phyloP scores from a whole-genome alignment of 2,888 invertebrate species.

The Spicauda simplicius region DNA sequence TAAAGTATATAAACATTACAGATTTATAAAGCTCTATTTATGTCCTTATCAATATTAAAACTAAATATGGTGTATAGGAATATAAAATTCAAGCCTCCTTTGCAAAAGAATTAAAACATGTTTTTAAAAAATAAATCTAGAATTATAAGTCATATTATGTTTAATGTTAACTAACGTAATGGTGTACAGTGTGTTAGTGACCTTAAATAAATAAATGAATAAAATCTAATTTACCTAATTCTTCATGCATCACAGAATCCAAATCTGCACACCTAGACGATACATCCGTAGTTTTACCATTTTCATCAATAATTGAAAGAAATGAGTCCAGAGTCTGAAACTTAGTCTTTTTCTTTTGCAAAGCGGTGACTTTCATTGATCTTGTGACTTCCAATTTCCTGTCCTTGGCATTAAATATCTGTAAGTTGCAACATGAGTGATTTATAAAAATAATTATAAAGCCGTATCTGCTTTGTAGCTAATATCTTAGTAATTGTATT shows the following conservation, averaged over 20 bases:
- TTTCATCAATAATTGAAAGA: constrained; percentile 80
- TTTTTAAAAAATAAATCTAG: too few species aligned
- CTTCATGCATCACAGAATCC: constrained; percentile 88
- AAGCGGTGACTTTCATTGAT: constrained; percentile 87
- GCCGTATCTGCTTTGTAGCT: not conserved
- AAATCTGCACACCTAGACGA: constrained; percentile 89
- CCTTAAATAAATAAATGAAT: too few species aligned
- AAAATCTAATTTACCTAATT: constrained; percentile 79
- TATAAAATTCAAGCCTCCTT: too few species aligned
- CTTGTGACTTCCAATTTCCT: constrained; percentile 86
- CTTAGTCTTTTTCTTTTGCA: constrained; percentile 80
- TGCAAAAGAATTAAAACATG: too few species aligned
- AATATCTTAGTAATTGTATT: not conserved
- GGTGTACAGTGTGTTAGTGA: too few species aligned
- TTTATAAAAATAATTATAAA: not conserved
- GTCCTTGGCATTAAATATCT: constrained; percentile 86
- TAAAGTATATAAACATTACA: too few species aligned
- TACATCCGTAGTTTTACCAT: constrained; percentile 81
- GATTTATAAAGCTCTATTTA: too few species aligned
- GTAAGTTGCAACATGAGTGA: constrained; percentile 34
- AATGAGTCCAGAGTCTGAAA: constrained; percentile 89
- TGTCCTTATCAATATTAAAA: too few species aligned
- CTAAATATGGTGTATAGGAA: too few species aligned
- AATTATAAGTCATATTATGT: too few species aligned
- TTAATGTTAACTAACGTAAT: too few species aligned